Base-by-base conservation (phyloP, 1,140 invertebrate genomes). In the Gonatopus flavifemur region DNA sequence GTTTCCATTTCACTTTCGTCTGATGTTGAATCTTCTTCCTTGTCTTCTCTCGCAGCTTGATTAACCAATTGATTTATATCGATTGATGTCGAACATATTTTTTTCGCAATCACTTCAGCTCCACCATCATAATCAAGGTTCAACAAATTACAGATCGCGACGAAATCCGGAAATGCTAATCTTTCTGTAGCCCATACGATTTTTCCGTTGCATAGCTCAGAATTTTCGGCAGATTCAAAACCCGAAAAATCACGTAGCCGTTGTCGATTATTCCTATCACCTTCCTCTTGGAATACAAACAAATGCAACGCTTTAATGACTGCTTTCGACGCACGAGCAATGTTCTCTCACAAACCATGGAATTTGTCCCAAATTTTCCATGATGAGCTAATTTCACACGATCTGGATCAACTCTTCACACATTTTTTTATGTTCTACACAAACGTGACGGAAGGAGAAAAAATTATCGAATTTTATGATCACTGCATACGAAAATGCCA, bases 251-350 rank as follows among this genome's bases (percentile, higher is more conserved):
- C 39, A n/a, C 22, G 39, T 13, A 41, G 13, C 18, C 24, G 21
- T 25, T 28, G 3, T 20, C 39, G 2, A 13, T 41, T 41, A 1
- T 7, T 4, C 1, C 3, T 2, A 25, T 28, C 39, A 41, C 22
- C 39, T 10, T 41, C 39, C 18, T 41, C 22, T 41, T 25, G 12
- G 2, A 25, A 41, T n/a, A 25, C 28, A 24, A 41, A 41, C 13
- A 13, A 13, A 25, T 45, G 22, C 32, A 41, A 13, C 9, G 39
- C 22, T 13, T 13, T 24, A 12, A 41, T 13, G 10, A 13, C 6
- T 13, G 32, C n/a, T 4, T 9, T 15, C 10, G 32, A 33, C 32
- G n/a, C 7, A 33, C 32, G 10, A 5, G 7, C 4, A 9, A 33
- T 9, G 15, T 33, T 33, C 32, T 33, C 32, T n/a, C n/a, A 4